Evolutionary conservation across 2,888 invertebrate genomes (phyloP), one percentile per base, ranked within the genome.

Genomic region (Latheticus oryzae): DNA sequence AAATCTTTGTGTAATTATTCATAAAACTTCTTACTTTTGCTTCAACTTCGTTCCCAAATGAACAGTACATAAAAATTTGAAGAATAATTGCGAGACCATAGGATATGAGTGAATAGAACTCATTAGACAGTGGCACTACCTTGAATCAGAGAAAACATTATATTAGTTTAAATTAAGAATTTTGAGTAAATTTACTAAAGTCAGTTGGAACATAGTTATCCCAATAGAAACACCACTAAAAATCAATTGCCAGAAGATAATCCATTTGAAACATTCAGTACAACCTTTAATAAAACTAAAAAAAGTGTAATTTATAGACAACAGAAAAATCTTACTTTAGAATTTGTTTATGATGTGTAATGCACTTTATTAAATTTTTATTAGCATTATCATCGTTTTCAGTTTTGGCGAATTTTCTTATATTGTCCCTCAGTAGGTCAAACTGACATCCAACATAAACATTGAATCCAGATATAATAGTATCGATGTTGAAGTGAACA

Each of bases 191-290:
- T 26, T 24, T 16, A 48, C 48, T 3, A 37, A 3, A 11, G 48
- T 48, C 13, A 48, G n/a, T n/a, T 35, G 24, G 17, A 48, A 48
- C 35, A 48, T 13, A 2, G 48, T 12, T 1, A 48, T 16, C 5
- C 35, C 48, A 3, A 48, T 13, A 3, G 48, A 15, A 1, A 35
- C 17, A 1, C 24, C 24, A n/a, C 48, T 35, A 11, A 24, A 35
- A 23, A 48, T 35, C 9, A 48, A 48, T 28, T 50, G 50, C 1
- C 12, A 2, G 1, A 50, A n/a, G 5, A 38, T 9, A 4, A 50
- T 38, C 50, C 37, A 38, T 8, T 28, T 38, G 7, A 28, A 26
- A 19, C 26, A 38, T 5, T 17, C 12, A 8, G 37, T 50, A 3
- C 17, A 19, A 1, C 9, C 21, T 28, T 23, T 9, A n/a, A 33